A percentile compares a stretch with the other conserved stretches of the same genome.
phyloP scores from a whole-genome alignment of 2,797 vertebrate genomes.

The Anguilla megastoma region DNA sequence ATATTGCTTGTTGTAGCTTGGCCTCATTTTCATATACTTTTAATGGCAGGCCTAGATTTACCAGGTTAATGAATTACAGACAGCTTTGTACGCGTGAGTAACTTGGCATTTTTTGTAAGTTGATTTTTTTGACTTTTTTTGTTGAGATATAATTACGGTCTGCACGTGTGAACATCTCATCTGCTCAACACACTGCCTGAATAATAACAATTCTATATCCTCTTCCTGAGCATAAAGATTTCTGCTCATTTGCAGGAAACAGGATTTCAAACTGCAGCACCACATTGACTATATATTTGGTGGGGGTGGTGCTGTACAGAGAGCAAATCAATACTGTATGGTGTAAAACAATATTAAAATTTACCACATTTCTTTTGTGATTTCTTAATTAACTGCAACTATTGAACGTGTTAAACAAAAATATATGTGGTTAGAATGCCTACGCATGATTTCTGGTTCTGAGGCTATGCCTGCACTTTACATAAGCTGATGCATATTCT shows the following conservation, averaged over 20 bases:
- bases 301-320: slow-evolving; percentile 3
- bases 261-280: background rate
- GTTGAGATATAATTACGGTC: too few relatives aligned
- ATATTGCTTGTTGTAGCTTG: too few relatives aligned
- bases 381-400: background rate
- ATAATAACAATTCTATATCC: background rate
- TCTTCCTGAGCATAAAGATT: background rate
- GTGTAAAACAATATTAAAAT: background rate
- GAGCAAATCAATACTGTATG: background rate
- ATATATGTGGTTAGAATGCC: background rate
- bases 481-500: background rate
- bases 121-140: too few relatives aligned
- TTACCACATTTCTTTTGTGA: background rate
- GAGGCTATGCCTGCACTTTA: background rate
- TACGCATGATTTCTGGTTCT: background rate
- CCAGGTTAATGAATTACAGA: too few relatives aligned
- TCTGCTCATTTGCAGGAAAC: background rate
- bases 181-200: background rate
- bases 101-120: too few relatives aligned
- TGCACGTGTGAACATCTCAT: background rate
- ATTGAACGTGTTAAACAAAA: background rate
- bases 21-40: too few relatives aligned
- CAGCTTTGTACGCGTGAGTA: too few relatives aligned
- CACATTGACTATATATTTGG: background rate
- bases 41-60: too few relatives aligned